A percentile compares a stretch with the other conserved stretches of the same genome.
Conservation (phyloP, 2,797 vertebrate genomes). For the Morus bassanus region DNA sequence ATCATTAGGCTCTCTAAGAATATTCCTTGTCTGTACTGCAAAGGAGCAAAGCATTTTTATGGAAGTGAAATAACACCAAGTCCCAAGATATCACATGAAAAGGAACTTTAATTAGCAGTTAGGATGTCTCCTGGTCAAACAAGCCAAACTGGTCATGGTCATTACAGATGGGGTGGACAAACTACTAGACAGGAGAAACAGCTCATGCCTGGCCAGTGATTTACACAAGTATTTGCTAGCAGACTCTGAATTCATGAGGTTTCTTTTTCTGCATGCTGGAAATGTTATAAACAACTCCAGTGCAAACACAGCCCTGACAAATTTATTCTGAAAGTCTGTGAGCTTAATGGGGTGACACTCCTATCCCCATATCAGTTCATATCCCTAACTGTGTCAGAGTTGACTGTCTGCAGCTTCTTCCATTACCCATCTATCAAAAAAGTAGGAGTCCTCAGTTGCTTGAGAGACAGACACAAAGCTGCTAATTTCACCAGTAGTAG, state of each 20-base stretch:
- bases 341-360: not conserved
- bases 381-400: not conserved
- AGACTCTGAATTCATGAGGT: not conserved
- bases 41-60: not conserved
- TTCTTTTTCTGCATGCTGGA: not conserved
- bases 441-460: not conserved
- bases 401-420: not conserved
- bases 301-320: not conserved
- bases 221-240: not conserved
- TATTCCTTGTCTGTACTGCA: not conserved
- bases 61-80: not conserved
- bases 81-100: not conserved
- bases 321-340: constrained; percentile 33
- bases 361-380: not conserved
- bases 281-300: not conserved
- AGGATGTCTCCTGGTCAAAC: not conserved
- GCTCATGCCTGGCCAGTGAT: not conserved
- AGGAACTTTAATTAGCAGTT: not conserved
- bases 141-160: not conserved
- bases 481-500: not conserved
- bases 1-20: constrained; percentile 1
- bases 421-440: not conserved
- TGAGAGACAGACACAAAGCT: not conserved
- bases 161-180: not conserved
- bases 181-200: not conserved